phyloP scores from a whole-genome alignment of 2,113 vertebrate genomes.

The Cygnus buccinator region DNA sequence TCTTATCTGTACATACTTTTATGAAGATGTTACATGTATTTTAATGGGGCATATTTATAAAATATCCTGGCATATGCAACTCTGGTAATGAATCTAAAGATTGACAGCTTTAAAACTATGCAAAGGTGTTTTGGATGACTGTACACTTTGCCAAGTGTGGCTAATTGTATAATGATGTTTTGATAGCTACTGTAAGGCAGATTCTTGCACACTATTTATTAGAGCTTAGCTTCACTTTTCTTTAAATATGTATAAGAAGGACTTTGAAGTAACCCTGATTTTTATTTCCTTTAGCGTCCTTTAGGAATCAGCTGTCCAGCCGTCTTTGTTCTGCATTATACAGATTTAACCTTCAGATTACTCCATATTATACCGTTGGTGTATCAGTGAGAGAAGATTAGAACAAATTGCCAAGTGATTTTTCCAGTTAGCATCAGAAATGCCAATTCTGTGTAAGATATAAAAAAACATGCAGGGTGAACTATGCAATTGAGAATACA shows the following conservation, averaged over 20 bases:
- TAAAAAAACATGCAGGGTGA: neutral
- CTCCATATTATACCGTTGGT: neutral
- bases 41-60: neutral
- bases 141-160: neutral
- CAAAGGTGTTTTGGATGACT: neutral
- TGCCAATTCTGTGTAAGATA: neutral
- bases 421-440: neutral
- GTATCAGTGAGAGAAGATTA: neutral
- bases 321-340: neutral
- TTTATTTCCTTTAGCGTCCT: neutral
- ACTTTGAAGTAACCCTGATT: neutral
- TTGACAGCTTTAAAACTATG: neutral
- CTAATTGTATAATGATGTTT: neutral
- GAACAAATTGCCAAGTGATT: neutral
- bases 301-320: neutral
- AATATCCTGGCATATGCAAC: neutral
- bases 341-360: neutral
- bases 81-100: neutral
- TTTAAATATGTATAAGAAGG: neutral
- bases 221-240: neutral
- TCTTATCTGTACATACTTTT: neutral
- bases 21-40: neutral
- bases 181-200: neutral
- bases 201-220: neutral
- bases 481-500: neutral